Evolutionary conservation across 2,797 vertebrate species (phyloP).

Genomic region (Poeciliopsis turneri): DNA sequence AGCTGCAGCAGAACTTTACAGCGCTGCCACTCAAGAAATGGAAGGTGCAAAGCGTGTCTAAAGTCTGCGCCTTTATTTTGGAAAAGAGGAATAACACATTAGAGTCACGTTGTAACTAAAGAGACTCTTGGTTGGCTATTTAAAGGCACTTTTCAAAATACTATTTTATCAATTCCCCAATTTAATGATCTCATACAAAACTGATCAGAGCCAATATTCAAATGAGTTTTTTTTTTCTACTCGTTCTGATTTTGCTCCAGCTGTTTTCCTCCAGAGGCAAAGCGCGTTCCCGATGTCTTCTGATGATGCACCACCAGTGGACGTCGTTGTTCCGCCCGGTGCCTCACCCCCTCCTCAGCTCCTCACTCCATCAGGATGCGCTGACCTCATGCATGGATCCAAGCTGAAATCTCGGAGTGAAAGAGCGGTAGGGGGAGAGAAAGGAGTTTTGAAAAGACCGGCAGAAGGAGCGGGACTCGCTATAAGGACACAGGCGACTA

Average conservation of each 20-base stretch:
- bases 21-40: background rate
- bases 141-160: background rate
- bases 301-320: conserved; percentile 85
- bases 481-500: conserved; percentile 67
- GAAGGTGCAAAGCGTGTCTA: background rate
- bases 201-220: background rate
- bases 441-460: conserved; percentile 52
- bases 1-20: background rate
- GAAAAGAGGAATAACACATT: background rate
- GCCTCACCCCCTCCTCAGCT: conserved; percentile 62
- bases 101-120: background rate
- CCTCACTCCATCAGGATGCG: conserved; percentile 71
- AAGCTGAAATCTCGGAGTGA: conserved; percentile 65
- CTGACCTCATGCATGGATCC: conserved; percentile 81
- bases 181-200: background rate
- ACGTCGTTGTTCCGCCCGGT: conserved; percentile 87
- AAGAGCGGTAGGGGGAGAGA: conserved; percentile 41
- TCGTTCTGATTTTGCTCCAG: background rate
- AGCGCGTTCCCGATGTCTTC: conserved; percentile 13
- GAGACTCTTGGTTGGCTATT: background rate
- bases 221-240: background rate
- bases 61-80: background rate
- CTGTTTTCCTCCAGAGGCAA: background rate
- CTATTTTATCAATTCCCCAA: background rate
- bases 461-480: conserved; percentile 67